Percentiles rank a stretch among this genome's conserved stretches.
Conservation (phyloP, 2,888 invertebrate genomes). For the Euzophera pinguis region DNA sequence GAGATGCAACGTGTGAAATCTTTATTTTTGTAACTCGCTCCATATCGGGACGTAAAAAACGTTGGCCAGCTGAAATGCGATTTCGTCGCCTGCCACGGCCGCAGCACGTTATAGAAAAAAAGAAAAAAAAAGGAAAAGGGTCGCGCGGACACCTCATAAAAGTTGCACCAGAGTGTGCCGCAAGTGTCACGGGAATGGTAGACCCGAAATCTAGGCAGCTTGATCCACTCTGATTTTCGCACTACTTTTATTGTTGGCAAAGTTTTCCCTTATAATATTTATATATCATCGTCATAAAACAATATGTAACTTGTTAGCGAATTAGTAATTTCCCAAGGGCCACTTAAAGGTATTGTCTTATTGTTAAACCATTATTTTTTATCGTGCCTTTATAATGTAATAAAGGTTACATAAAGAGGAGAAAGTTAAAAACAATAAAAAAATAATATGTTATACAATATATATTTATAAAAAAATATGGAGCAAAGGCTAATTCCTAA, state of each 20-base stretch:
- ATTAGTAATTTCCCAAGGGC: no score
- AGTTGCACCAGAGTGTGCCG: constrained; percentile 51
- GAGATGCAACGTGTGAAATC: constrained; percentile 37
- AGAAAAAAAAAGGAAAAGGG: constrained; percentile 34
- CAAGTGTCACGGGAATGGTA: constrained; percentile 37
- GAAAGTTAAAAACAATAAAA: no score
- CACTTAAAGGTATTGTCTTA: no score
- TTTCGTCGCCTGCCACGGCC: constrained; percentile 42
- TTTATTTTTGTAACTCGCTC: constrained; percentile 48
- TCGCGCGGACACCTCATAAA: constrained; percentile 58
- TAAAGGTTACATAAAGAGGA: no score
- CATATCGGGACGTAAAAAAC: constrained; percentile 55
- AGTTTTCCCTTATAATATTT: neutral
- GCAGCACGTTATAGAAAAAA: constrained; percentile 45
- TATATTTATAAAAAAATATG: no score
- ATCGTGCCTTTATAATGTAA: no score
- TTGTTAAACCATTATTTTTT: no score
- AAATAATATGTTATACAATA: no score
- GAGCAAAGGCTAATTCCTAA: no score
- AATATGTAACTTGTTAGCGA: no score
- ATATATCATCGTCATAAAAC: neutral
- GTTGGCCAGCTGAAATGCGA: constrained; percentile 54
- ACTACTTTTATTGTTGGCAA: neutral
- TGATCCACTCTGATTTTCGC: neutral
- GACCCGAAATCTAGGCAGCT: constrained; percentile 15